phyloP scores from a whole-genome alignment of 2,888 invertebrate genomes.

The Gnatocerus cornutus region DNA sequence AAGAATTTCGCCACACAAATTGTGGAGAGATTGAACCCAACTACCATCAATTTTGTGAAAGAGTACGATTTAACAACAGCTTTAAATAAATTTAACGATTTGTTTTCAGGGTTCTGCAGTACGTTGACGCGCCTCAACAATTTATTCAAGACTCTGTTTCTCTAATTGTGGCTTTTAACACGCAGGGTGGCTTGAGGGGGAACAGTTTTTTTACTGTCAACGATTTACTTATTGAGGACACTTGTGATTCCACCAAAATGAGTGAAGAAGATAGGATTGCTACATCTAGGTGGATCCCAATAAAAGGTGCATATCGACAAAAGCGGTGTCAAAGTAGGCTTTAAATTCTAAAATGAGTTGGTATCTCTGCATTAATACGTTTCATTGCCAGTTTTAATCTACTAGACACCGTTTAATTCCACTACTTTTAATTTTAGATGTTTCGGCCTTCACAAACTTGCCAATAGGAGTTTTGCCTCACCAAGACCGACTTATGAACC shows the following conservation, averaged over 20 bases:
- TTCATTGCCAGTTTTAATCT: too few relatives aligned
- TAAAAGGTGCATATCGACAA: too few relatives aligned
- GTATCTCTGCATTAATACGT: too few relatives aligned
- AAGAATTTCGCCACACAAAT: conserved; percentile 24
- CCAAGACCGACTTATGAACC: conserved; percentile 50
- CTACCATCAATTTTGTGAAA: conserved; percentile 38
- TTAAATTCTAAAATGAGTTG: too few relatives aligned
- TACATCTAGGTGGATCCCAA: too few relatives aligned
- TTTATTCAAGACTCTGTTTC: conserved; percentile 29
- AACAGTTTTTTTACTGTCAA: conserved; percentile 47
- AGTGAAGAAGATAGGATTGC: background rate
- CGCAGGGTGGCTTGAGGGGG: background rate
- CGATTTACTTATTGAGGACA: conserved; percentile 41
- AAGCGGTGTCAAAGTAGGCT: too few relatives aligned
- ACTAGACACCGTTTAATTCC: too few relatives aligned
- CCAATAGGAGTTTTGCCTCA: conserved; percentile 61
- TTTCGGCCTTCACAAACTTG: conserved; percentile 54
- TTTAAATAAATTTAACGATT: background rate
- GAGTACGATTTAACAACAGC: conserved; percentile 37
- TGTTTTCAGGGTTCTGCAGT: conserved; percentile 37
- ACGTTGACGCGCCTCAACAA: conserved; percentile 38
- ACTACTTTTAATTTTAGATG: conserved; percentile 58
- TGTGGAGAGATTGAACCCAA: conserved; percentile 19
- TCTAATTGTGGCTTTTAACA: conserved; percentile 8
- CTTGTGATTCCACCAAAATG: conserved; percentile 4